A percentile compares a stretch with the other conserved stretches of the same genome.
phyloP scores from a whole-genome alignment of 2,797 vertebrate genomes.

The Ctenochaetus hawaiiensis region DNA sequence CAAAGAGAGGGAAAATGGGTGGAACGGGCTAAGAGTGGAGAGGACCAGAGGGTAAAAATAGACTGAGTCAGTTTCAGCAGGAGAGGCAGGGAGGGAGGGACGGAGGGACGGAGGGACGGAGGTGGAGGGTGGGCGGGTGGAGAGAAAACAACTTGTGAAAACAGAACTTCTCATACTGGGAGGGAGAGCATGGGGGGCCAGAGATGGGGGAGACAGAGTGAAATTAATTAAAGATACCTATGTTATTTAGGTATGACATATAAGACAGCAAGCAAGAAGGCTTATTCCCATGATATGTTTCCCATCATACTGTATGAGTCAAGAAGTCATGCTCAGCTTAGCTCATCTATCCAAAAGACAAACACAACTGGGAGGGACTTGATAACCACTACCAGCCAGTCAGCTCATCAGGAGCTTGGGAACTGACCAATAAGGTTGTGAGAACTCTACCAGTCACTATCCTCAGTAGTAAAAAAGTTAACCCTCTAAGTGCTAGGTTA shows the following conservation, averaged over 20 bases:
- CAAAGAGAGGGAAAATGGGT: constrained; percentile 82
- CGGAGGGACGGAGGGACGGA: constrained; percentile 48
- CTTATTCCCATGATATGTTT: constrained; percentile 8
- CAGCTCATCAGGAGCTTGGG: constrained; percentile 51
- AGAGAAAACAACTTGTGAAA: constrained; percentile 86
- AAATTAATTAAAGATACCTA: constrained; percentile 37
- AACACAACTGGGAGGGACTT: constrained; percentile 74
- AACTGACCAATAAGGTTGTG: constrained; percentile 72
- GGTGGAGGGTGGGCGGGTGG: constrained; percentile 45
- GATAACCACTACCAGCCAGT: constrained; percentile 58
- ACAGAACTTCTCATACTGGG: constrained; percentile 80
- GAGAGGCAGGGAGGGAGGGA: constrained; percentile 68
- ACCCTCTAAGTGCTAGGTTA: constrained; percentile 60
- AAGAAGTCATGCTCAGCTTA: constrained; percentile 54
- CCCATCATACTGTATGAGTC: constrained; percentile 40
- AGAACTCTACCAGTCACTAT: constrained; percentile 57
- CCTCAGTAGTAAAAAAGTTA: constrained; percentile 75
- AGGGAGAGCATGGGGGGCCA: constrained; percentile 68
- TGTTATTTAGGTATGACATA: constrained; percentile 13
- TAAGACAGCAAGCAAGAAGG: not conserved
- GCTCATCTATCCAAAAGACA: constrained; percentile 56
- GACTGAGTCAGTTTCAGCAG: constrained; percentile 80
- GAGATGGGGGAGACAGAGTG: constrained; percentile 42
- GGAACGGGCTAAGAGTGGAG: constrained; percentile 79
- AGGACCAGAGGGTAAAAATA: constrained; percentile 82